These are phyloP conservation scores for Sycophila texana DNA, from an alignment of 2,888 invertebrate species.

Conservation along the genomic window DNA sequence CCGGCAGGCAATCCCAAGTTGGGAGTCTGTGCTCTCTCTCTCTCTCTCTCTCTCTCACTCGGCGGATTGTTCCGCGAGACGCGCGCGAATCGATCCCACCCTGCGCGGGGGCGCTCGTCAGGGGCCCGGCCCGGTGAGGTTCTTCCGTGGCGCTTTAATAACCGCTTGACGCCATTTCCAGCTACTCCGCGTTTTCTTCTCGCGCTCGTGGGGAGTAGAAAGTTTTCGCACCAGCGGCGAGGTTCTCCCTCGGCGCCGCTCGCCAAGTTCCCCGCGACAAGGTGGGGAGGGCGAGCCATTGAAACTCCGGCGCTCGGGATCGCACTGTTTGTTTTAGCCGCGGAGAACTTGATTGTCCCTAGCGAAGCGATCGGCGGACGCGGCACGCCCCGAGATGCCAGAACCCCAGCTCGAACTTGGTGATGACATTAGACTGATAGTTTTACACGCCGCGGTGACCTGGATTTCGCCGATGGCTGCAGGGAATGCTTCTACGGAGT, in stretches of 20 bases:
- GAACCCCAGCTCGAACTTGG: conserved; percentile 9
- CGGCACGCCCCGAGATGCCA: background rate
- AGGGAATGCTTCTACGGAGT: background rate
- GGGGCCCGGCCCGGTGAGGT: background rate
- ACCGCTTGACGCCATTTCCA: conserved; percentile 26
- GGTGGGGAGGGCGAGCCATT: conserved; percentile 7
- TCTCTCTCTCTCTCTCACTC: conserved; percentile 1
- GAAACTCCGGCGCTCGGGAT: conserved; percentile 19
- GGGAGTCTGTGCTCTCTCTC: conserved; percentile 9
- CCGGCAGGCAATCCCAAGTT: conserved; percentile 43
- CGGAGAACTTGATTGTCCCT: conserved; percentile 26
- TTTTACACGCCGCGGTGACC: conserved; percentile 3
- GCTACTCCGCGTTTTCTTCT: conserved; percentile 4
- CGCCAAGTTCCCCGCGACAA: background rate
- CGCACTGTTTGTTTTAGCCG: conserved; percentile 24
- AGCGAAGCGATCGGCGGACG: conserved; percentile 5
- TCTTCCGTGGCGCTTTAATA: conserved; percentile 38
- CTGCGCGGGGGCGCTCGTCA: background rate
- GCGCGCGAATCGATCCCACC: conserved; percentile 28
- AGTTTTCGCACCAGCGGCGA: background rate
- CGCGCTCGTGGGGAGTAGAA: background rate
- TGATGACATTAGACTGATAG: conserved; percentile 18
- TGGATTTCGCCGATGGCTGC: conserved; percentile 11
- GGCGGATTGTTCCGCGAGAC: conserved; percentile 3
- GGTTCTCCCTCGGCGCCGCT: background rate